phyloP scores from a whole-genome alignment of 1,140 invertebrate species.

The Hyphantria cunea region DNA sequence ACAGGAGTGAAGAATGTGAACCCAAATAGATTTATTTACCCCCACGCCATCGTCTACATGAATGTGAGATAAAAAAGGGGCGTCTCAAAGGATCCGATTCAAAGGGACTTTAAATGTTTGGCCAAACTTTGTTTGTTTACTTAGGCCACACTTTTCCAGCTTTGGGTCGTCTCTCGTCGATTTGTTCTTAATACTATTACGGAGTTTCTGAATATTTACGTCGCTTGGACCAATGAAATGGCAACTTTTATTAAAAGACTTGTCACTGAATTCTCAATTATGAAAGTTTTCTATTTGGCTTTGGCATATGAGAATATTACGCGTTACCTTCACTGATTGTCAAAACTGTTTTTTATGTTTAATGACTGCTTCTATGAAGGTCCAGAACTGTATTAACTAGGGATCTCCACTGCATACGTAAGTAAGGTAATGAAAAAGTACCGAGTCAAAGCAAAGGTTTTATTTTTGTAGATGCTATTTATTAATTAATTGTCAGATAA shows the following conservation, averaged over 20 bases:
- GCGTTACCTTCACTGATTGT: too few relatives aligned
- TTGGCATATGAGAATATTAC: too few relatives aligned
- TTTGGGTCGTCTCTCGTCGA: background rate
- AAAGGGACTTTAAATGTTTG: constrained; percentile 28
- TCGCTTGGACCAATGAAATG: constrained; percentile 6
- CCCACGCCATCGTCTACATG: background rate
- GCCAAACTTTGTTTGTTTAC: constrained; percentile 25
- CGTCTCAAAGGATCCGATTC: constrained; percentile 16
- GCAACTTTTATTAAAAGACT: constrained; percentile 5
- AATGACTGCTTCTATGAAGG: too few relatives aligned
- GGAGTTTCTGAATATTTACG: constrained; percentile 10
- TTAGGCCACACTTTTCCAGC: constrained; percentile 16
- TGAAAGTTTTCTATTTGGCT: too few relatives aligned
- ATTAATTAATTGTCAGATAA: too few relatives aligned
- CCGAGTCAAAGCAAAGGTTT: background rate
- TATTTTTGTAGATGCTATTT: constrained; percentile 3
- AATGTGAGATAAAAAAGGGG: constrained; percentile 16
- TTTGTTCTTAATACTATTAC: constrained; percentile 19
- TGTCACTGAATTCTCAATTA: too few relatives aligned
- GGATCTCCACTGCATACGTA: too few relatives aligned
- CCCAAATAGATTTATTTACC: constrained; percentile 9
- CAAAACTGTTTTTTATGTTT: too few relatives aligned
- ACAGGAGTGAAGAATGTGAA: too few relatives aligned
- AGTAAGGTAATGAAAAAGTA: too few relatives aligned
- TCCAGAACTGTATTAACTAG: too few relatives aligned